Conservation (phyloP, 2,797 vertebrate species). For the Gymnocypris eckloni region DNA sequence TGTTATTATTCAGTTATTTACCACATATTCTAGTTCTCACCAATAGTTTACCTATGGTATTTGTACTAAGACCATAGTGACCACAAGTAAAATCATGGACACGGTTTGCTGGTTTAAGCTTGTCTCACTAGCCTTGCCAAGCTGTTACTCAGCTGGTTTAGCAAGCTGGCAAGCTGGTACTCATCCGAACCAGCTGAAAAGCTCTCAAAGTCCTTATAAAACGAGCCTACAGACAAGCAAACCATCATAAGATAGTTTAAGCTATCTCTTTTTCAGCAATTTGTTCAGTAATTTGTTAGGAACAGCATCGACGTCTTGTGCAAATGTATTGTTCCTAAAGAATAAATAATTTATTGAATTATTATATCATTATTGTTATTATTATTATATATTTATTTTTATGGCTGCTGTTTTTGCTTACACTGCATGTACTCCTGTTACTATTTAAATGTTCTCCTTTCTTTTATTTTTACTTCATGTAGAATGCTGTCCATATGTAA, state of each 20-base stretch:
- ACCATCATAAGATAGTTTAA: background rate
- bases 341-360: background rate
- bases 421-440: background rate
- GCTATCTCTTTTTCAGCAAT: background rate
- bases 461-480: background rate
- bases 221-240: background rate
- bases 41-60: background rate
- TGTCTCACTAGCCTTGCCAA: background rate
- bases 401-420: background rate
- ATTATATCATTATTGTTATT: background rate
- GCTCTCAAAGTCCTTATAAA: background rate
- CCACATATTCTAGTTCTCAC: background rate
- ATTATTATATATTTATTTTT: background rate
- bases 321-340: background rate
- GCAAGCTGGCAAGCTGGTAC: background rate
- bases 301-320: background rate
- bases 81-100: background rate
- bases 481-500: background rate
- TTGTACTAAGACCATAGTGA: background rate
- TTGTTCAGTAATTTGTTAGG: background rate
- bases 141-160: slow-evolving; percentile 6
- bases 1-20: background rate
- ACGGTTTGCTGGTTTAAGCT: slow-evolving; percentile 2
- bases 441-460: background rate
- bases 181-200: background rate